phyloP scores from a whole-genome alignment of 2,113 vertebrate species.

The Istiophorus platypterus region DNA sequence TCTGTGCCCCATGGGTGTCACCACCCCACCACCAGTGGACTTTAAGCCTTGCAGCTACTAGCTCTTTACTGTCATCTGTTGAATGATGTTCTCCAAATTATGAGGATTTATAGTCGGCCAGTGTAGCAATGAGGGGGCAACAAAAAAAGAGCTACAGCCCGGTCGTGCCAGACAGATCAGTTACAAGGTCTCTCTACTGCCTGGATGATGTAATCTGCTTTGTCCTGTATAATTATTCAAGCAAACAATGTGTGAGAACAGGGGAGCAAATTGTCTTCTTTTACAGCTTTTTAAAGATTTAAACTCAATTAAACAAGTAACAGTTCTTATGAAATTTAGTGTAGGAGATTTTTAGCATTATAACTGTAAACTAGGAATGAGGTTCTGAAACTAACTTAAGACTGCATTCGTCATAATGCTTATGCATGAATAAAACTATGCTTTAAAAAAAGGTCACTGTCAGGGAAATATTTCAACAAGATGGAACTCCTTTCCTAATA shows the following conservation, averaged over 20 bases:
- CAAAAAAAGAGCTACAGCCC: conserved; percentile 11
- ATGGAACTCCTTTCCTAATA: not conserved
- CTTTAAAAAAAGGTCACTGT: conserved; percentile 12
- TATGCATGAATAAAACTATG: conserved; percentile 16
- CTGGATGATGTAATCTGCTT: conserved; percentile 2
- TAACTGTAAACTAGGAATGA: not conserved
- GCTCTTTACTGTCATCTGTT: conserved; percentile 12
- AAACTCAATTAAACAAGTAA: conserved; percentile 22
- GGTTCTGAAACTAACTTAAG: conserved; percentile 22
- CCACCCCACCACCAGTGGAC: conserved; percentile 57
- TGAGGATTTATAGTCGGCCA: not conserved
- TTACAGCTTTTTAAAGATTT: conserved; percentile 18
- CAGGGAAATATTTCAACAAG: conserved; percentile 28
- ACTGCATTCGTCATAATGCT: conserved; percentile 5
- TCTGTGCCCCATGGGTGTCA: conserved; percentile 56
- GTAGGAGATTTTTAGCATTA: not conserved
- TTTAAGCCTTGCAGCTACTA: conserved; percentile 41
- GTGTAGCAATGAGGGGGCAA: conserved; percentile 4
- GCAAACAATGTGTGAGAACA: not conserved
- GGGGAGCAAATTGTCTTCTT: not conserved
- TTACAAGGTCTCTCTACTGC: conserved; percentile 11
- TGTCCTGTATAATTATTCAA: conserved; percentile 13
- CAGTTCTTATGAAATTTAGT: not conserved
- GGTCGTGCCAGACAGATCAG: conserved; percentile 26
- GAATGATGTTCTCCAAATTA: conserved; percentile 15